Evolutionary conservation across 2,113 vertebrate genomes (phyloP).

Genomic region (Tyto alba): DNA sequence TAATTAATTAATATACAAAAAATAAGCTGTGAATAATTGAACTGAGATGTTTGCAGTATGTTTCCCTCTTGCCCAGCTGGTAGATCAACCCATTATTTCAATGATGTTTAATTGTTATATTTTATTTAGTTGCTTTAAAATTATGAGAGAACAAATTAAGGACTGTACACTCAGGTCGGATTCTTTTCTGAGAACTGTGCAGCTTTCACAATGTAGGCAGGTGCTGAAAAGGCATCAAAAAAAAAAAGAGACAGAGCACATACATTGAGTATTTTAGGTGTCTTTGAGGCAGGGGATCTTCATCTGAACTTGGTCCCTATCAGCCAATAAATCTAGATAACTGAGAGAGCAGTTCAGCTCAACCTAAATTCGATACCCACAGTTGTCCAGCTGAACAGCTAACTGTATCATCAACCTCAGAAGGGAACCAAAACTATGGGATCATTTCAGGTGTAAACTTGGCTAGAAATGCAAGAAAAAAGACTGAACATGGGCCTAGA

Average conservation of each 20-base stretch:
- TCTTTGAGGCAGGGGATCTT: neutral
- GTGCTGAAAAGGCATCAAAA: neutral
- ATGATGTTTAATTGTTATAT: neutral
- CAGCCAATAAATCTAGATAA: neutral
- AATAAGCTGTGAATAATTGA: conserved; percentile 15
- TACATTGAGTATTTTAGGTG: neutral
- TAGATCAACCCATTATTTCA: neutral
- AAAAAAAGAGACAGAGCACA: neutral
- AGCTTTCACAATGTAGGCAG: neutral
- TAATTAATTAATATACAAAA: conserved; percentile 24
- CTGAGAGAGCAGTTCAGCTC: neutral
- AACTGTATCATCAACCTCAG: neutral
- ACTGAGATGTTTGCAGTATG: neutral
- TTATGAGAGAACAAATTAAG: neutral
- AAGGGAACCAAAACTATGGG: neutral
- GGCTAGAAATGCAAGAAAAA: neutral
- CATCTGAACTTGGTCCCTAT: neutral
- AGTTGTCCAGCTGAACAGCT: neutral
- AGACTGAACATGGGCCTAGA: neutral
- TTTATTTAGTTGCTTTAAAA: neutral
- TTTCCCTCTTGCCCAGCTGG: conserved; percentile 3
- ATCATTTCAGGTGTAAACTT: neutral
- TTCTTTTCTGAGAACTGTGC: neutral
- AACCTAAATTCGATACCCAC: neutral
- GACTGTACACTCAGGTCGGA: neutral